Evolutionary conservation across 2,113 vertebrate genomes (phyloP).

Genomic region (Equus quagga): DNA sequence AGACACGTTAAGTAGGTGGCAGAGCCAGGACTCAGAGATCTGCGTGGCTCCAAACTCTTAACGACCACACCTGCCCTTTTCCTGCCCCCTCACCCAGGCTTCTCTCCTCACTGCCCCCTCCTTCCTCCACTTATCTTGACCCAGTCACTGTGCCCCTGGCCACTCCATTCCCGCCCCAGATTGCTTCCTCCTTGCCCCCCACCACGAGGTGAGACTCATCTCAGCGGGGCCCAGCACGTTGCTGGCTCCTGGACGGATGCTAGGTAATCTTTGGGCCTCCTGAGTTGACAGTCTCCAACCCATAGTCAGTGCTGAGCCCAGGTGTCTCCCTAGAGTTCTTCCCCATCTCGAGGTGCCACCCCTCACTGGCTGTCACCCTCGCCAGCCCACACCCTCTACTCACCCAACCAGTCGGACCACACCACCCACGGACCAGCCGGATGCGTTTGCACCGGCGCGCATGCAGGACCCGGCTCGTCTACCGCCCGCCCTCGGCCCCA

Average conservation of each 20-base stretch:
- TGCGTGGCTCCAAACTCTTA: too few relatives aligned
- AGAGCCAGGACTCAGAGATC: background rate
- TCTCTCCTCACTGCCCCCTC: background rate
- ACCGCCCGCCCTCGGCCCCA: background rate
- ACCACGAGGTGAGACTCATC: fast-evolving
- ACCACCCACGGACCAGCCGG: slow-evolving; percentile 60
- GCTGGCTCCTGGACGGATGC: background rate
- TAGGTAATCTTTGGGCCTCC: background rate
- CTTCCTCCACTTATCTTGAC: background rate
- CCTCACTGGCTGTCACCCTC: background rate
- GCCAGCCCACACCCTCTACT: slow-evolving; percentile 45
- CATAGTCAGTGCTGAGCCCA: background rate
- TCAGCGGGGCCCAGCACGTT: background rate
- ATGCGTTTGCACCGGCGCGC: background rate
- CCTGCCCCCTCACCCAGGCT: fast-evolving
- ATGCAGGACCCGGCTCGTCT: slow-evolving; percentile 68
- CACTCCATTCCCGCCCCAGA: background rate
- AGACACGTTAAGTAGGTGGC: background rate
- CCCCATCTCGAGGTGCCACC: background rate
- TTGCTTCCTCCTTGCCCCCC: background rate
- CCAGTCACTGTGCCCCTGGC: fast-evolving
- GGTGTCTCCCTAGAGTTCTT: background rate
- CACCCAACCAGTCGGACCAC: slow-evolving; percentile 67
- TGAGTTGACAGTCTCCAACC: background rate
- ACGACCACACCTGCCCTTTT: background rate